Conservation (phyloP, 2,113 vertebrate genomes). For the Cepphus grylle region DNA sequence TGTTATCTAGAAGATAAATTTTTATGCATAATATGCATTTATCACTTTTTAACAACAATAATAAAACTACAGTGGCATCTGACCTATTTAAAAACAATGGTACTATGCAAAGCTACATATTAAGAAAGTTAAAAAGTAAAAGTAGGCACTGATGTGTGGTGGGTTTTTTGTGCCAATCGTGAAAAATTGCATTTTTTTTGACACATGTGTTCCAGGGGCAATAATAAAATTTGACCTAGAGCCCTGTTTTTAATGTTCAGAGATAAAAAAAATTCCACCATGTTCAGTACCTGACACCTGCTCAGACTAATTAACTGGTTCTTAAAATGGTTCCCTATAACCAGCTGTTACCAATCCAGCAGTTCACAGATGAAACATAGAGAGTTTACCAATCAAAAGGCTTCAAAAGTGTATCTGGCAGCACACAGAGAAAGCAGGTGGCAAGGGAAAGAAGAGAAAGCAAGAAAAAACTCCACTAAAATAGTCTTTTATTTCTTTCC, state of each 20-base stretch:
- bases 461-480: not conserved
- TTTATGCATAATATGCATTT: not conserved
- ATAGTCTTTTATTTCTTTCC: not conserved
- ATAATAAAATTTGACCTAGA: not conserved
- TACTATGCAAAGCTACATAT: not conserved
- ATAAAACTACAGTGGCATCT: not conserved
- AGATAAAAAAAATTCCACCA: not conserved
- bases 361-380: not conserved
- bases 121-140: not conserved
- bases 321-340: not conserved
- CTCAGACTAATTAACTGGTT: not conserved
- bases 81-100: not conserved
- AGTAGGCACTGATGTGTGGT: not conserved
- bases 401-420: not conserved
- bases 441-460: not conserved
- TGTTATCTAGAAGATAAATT: conserved; percentile 84
- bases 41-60: not conserved
- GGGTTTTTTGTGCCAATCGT: rapidly evolving
- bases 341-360: not conserved
- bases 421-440: not conserved
- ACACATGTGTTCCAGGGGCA: not conserved
- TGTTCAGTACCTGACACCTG: not conserved
- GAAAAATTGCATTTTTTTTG: not conserved
- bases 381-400: not conserved
- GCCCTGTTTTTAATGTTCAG: not conserved